These are phyloP conservation scores for Ariopsis seemanni DNA, from an alignment of 2,113 vertebrate genomes.

Conservation along the genomic window DNA sequence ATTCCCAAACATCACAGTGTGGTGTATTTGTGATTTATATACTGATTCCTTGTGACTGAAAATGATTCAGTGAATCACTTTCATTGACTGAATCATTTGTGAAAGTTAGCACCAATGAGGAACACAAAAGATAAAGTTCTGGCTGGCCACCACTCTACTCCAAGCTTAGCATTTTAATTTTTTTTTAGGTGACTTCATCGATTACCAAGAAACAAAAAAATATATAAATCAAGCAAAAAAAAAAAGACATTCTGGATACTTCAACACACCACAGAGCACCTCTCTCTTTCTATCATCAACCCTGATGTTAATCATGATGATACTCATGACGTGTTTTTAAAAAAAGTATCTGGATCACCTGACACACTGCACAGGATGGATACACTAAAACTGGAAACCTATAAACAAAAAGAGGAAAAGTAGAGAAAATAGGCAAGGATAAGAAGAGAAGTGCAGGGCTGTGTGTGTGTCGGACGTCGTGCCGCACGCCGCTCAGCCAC, in stretches of 20 bases:
- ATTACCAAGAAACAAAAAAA: neutral
- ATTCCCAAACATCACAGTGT: neutral
- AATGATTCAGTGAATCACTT: neutral
- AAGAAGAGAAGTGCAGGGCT: neutral
- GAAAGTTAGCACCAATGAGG: neutral
- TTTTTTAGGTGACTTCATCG: neutral
- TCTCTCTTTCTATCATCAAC: no score
- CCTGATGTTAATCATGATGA: neutral
- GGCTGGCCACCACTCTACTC: neutral
- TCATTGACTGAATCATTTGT: neutral
- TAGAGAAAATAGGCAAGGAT: neutral
- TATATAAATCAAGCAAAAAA: neutral
- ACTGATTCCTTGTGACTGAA: neutral
- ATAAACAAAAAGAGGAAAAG: neutral
- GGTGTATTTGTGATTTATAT: neutral
- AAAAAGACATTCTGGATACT: neutral
- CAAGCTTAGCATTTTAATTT: neutral
- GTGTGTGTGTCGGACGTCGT: constrained; percentile 19
- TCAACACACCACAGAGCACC: constrained; percentile 5
- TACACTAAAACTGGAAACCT: constrained; percentile 10
- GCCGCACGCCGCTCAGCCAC: constrained; percentile 34
- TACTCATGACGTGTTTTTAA: neutral
- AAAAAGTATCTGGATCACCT: neutral
- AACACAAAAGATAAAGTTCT: neutral
- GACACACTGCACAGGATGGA: neutral